Conservation (phyloP, 2,797 vertebrate genomes). For the Enteromius fasciolatus region DNA sequence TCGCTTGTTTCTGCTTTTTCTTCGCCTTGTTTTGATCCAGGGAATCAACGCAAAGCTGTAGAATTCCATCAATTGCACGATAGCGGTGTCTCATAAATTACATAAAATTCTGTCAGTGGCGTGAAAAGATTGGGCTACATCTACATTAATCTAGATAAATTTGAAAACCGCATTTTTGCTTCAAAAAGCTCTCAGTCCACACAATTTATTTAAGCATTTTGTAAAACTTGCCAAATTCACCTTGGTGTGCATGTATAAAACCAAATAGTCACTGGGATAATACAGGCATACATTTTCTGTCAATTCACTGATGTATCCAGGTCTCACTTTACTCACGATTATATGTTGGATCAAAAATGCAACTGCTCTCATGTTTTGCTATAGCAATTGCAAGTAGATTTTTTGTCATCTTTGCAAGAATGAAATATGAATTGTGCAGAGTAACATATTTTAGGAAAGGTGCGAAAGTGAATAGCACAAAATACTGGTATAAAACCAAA, state of each 20-base stretch:
- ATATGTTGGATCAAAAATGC: not conserved
- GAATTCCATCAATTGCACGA: not conserved
- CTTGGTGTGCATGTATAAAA: not conserved
- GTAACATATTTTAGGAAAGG: no score
- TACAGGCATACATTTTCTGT: not conserved
- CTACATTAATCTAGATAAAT: not conserved
- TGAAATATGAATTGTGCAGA: not conserved
- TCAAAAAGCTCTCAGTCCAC: not conserved
- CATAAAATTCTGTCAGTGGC: not conserved
- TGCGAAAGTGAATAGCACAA: no score
- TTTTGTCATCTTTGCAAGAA: not conserved
- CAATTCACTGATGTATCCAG: no score
- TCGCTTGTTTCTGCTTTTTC: not conserved
- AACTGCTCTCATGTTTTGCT: not conserved
- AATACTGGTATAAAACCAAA: no score
- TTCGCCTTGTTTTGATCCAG: not conserved
- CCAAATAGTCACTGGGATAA: not conserved
- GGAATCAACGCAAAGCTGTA: not conserved
- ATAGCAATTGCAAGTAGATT: not conserved
- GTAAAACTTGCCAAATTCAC: not conserved
- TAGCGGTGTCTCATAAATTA: no score
- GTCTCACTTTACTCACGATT: not conserved
- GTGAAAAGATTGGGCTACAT: not conserved
- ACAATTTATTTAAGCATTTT: not conserved
- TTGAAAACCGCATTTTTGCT: not conserved